These are phyloP conservation scores for Chloroclystis v-ata DNA, from an alignment of 2,888 invertebrate genomes.

Conservation along the genomic window DNA sequence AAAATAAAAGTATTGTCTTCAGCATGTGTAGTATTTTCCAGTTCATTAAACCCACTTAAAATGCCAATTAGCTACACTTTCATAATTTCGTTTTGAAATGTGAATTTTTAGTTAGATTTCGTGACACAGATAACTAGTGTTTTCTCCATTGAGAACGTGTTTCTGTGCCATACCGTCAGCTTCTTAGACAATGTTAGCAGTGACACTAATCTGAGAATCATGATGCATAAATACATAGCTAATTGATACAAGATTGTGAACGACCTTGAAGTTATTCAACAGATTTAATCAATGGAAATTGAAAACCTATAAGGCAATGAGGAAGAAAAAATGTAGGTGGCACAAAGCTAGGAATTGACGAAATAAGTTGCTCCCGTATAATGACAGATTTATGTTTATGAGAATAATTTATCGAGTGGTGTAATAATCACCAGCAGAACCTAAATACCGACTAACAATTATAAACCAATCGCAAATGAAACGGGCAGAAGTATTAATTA, in stretches of 20 bases:
- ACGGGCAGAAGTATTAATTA: no score
- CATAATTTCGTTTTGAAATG: constrained; percentile 12
- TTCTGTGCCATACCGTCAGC: constrained; percentile 6
- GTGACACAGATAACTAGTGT: constrained; percentile 17
- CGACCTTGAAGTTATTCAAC: neutral
- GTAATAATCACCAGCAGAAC: no score
- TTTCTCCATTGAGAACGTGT: constrained; percentile 11
- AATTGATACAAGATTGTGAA: neutral
- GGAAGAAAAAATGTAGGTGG: no score
- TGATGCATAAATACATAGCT: constrained; percentile 2
- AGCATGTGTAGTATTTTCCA: constrained; percentile 11
- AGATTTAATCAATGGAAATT: neutral
- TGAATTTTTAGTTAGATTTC: constrained; percentile 11
- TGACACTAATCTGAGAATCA: constrained; percentile 1
- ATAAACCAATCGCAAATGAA: no score
- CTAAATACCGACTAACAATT: no score
- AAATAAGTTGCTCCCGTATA: no score
- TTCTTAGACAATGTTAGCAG: neutral
- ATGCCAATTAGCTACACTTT: constrained; percentile 28
- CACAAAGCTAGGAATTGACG: no score
- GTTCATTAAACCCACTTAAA: constrained; percentile 22
- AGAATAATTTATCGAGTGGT: no score
- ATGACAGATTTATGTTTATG: no score
- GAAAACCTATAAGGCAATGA: no score
- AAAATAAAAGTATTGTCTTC: neutral